Conservation (phyloP, 2,113 vertebrate genomes). For the Prunella himalayana region DNA sequence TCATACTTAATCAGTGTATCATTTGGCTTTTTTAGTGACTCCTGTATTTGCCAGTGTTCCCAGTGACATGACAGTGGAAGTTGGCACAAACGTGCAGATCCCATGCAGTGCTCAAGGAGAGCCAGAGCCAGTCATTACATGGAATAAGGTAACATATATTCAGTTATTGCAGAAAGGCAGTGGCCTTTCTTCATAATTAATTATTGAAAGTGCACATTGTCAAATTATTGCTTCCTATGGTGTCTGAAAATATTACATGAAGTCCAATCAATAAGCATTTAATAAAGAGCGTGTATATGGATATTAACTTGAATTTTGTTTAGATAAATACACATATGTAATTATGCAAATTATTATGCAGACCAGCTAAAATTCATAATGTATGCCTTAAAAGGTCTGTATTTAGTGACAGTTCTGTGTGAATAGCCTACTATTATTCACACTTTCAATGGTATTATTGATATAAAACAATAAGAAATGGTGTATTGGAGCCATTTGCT, state of each 20-base stretch:
- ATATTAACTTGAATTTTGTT: neutral
- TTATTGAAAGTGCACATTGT: neutral
- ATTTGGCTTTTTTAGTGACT: constrained; percentile 79
- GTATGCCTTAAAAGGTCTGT: neutral
- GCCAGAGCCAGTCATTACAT: constrained; percentile 90
- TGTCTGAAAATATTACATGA: neutral
- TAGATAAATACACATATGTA: neutral
- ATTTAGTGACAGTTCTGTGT: neutral
- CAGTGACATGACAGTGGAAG: constrained; percentile 90
- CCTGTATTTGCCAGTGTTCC: constrained; percentile 93
- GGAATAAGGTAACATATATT: constrained; percentile 91
- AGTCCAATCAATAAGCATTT: neutral
- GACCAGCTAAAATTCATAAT: neutral
- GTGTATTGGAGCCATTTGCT: neutral
- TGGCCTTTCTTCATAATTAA: neutral
- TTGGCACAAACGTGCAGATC: constrained; percentile 91
- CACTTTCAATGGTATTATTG: neutral
- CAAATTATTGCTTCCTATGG: neutral
- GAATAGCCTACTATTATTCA: neutral
- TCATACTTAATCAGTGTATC: neutral
- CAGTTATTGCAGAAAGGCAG: neutral
- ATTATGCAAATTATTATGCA: neutral
- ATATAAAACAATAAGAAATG: neutral
- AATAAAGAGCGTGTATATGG: neutral
- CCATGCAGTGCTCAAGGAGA: constrained; percentile 93